A percentile compares a stretch with the other conserved stretches of the same genome.
Conservation (phyloP, 2,113 vertebrate genomes). For the Solea senegalensis region DNA sequence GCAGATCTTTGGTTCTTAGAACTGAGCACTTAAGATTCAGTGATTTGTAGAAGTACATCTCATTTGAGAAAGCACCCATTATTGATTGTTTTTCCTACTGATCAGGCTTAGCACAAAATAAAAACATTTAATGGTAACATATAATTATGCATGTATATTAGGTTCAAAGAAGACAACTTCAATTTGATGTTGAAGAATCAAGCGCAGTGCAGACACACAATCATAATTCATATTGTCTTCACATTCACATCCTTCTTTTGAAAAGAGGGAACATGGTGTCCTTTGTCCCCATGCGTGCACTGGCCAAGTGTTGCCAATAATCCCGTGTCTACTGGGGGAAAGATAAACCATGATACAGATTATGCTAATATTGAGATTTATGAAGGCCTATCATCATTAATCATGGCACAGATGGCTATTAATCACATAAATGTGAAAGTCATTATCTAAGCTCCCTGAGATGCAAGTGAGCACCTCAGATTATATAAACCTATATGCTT, state of each 20-base stretch:
- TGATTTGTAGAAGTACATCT: slow-evolving; percentile 15
- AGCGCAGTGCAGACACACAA: slow-evolving; percentile 1
- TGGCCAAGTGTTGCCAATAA: slow-evolving; percentile 30
- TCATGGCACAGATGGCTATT: slow-evolving; percentile 27
- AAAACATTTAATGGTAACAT: not conserved
- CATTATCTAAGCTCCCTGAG: slow-evolving; percentile 6
- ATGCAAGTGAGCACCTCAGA: slow-evolving; percentile 5
- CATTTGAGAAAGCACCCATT: not conserved
- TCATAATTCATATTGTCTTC: slow-evolving; percentile 4
- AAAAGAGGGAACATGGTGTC: slow-evolving; percentile 54
- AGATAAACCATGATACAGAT: slow-evolving; percentile 19
- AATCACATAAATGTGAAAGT: slow-evolving; percentile 15
- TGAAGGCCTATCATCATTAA: slow-evolving; percentile 32
- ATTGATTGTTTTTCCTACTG: slow-evolving; percentile 15
- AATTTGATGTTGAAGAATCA: not conserved
- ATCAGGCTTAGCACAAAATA: not conserved
- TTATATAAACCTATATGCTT: not conserved
- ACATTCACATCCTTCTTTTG: slow-evolving; percentile 4
- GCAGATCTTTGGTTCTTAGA: slow-evolving; percentile 3
- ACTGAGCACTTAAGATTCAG: not conserved
- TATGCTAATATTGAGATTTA: slow-evolving; percentile 38
- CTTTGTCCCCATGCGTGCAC: slow-evolving; percentile 24
- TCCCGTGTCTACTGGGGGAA: slow-evolving; percentile 27
- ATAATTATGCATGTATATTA: not conserved
- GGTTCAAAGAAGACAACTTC: not conserved